These are phyloP conservation scores for Chromobotia macracanthus DNA, from an alignment of 2,797 vertebrate genomes.

Conservation along the genomic window DNA sequence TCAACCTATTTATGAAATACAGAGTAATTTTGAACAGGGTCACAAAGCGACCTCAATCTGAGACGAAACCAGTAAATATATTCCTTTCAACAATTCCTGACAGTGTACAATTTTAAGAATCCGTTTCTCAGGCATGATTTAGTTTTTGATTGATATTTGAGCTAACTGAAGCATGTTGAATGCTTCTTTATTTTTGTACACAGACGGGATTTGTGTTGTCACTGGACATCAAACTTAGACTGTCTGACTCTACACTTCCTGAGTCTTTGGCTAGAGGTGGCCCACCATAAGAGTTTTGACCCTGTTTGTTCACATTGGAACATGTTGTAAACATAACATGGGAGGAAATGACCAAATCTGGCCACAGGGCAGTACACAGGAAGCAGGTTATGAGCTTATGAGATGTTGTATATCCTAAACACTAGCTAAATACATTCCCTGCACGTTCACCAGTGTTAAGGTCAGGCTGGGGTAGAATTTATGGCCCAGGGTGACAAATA, in stretches of 20 bases:
- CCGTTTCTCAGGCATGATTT: neutral
- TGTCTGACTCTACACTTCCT: too few species aligned
- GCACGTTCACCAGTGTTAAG: constrained; percentile 26
- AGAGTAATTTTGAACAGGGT: neutral
- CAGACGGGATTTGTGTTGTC: too few species aligned
- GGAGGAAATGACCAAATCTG: neutral
- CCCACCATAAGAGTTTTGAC: neutral
- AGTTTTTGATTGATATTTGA: neutral
- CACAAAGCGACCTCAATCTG: neutral
- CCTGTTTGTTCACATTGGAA: neutral
- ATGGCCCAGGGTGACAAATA: neutral
- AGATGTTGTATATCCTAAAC: constrained; percentile 2
- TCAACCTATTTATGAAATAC: neutral
- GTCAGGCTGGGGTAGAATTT: constrained; percentile 15
- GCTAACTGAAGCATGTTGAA: neutral
- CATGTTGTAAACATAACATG: neutral
- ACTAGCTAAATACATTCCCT: constrained; percentile 30
- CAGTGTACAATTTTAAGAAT: neutral
- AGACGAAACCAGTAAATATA: neutral
- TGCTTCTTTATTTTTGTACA: too few species aligned
- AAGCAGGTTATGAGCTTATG: constrained; percentile 15
- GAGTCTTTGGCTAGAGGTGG: neutral
- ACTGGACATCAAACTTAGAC: too few species aligned
- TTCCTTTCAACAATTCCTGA: neutral
- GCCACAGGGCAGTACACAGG: neutral